Base-by-base conservation (phyloP, 2,888 invertebrate genomes). In the Drepanosiphum platanoidis region DNA sequence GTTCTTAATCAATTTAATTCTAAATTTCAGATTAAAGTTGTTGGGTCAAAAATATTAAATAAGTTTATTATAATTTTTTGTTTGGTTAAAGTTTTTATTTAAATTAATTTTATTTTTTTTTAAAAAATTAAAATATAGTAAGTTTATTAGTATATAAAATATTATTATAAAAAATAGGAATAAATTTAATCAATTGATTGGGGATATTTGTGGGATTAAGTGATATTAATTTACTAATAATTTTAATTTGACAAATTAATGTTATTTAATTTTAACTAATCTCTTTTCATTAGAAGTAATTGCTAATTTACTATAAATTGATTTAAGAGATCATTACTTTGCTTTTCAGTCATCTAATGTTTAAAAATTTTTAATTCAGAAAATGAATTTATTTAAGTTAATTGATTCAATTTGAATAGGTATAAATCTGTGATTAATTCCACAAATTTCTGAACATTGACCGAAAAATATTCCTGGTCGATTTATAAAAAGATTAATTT, bases 401-500 rank as follows among this genome's bases (percentile, higher is more conserved):
- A 42, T 78, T 30, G 18, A 42, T 78, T 93, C 93, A 88, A 93
- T 90, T 86, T 92, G 91, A 92, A 94, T 94, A 52, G 94, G 94
- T 90, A 95, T 95, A 92, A 95, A 95, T 86, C 94, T 94, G 90
- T 95, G 94, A 89, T 95, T 94, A 82, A 93, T 92, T 0, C 94
- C 94, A 90, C 94, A 95, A 91, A 95, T 94, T 92, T 95, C 94
- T 88, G 94, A 95, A 89, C 94, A 95, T 92, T 95, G 94, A 0
- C 94, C 94, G 90, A 90, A 94, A 90, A 92, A 93, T 89, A 94
- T 88, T 70, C 94, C 94, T 0, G 93, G 91, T 3, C 92, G 92
- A 87, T 92, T 93, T 88, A 92, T 91, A 88, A 90, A 90, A 89
- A 94, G 92, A 88, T 90, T 92, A 89, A 90, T 91, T 93, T 93